Base-by-base conservation (phyloP, 2,888 invertebrate species). In the Dynastes tityus region DNA sequence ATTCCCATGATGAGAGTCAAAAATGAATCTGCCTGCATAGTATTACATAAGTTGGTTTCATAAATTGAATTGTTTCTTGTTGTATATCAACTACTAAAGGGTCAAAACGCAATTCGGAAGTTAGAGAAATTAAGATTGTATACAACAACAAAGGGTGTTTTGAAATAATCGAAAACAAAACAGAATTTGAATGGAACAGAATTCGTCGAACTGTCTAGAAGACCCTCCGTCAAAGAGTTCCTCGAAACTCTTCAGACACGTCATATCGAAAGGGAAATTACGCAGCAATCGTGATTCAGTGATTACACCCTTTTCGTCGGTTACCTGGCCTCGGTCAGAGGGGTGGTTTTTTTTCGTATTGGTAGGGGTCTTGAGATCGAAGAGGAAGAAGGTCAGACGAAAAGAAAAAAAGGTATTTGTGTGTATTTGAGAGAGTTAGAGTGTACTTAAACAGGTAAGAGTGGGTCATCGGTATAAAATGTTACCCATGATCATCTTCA, bases 391-490 rank as follows among this genome's bases (percentile, higher is more conserved):
- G 22, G 45, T 49, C 61, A 58, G 61, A 22, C 37, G 16, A 45
- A 58, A 73, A 13, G 40, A 16, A 61, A 68, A 67, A 61, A 73
- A 61, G 11, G 61, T 73, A 73, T 73, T 70, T 53, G 45, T 55
- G 2, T 73, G 55, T 51, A 37, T 73, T 61, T 58, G 58, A 40
- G 73, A 73, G 73, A 73, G 73, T 73, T 73, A 73, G 71, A 58
- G 37, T 58, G 40, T 45, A 64, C 40, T 73, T 45, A 29, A 58
- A 78, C 80, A 79, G 78, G 81, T 82, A 82, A 82, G 82, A 82
- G 82, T 82, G 86, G 87, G 87, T 87, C 87, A 86, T 81, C 83
- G 80, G 84, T 87, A 88, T 87, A 88, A 85, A 87, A 84, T 84
- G 84, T 84, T 84, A 81, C 81, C 82, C 81, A 80, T 81, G 83